phyloP scores from a whole-genome alignment of 2,888 invertebrate species.

The Acronicta leporina region DNA sequence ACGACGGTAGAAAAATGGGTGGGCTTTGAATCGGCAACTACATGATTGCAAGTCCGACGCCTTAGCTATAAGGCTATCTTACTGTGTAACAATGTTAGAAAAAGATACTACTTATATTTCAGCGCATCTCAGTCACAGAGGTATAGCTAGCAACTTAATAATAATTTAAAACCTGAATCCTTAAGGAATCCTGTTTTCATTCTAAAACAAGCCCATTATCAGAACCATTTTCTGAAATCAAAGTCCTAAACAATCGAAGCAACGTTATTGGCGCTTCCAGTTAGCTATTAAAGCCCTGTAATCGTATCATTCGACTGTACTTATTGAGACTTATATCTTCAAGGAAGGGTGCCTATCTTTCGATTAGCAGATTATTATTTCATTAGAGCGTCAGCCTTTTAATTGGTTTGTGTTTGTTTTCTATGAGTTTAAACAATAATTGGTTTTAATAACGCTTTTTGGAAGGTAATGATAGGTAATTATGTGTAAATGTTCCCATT shows the following conservation, averaged over 20 bases:
- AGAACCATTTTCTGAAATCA: constrained; percentile 13
- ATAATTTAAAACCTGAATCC: neutral
- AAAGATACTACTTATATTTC: no score
- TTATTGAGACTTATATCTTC: constrained; percentile 64
- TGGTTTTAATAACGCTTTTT: constrained; percentile 19
- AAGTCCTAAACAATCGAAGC: constrained; percentile 23
- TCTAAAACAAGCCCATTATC: constrained; percentile 25
- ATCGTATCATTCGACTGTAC: constrained; percentile 46
- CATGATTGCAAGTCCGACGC: no score
- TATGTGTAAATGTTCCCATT: constrained; percentile 6
- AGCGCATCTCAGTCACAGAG: no score
- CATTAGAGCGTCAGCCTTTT: constrained; percentile 61
- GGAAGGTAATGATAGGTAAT: constrained; percentile 12
- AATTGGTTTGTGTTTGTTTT: constrained; percentile 54
- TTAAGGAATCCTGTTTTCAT: constrained; percentile 17
- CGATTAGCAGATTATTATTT: constrained; percentile 71
- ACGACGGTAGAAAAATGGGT: no score
- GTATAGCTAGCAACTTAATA: no score
- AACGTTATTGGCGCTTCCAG: constrained; percentile 44
- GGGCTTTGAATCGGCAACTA: no score
- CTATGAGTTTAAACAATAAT: constrained; percentile 31
- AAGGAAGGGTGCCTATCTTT: constrained; percentile 57
- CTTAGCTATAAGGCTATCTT: no score
- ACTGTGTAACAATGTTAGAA: no score
- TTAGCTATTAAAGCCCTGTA: constrained; percentile 31